phyloP scores from a whole-genome alignment of 30 jellyfish, hydroid and myxozoan genomes.

The Clytia hemisphaerica region DNA sequence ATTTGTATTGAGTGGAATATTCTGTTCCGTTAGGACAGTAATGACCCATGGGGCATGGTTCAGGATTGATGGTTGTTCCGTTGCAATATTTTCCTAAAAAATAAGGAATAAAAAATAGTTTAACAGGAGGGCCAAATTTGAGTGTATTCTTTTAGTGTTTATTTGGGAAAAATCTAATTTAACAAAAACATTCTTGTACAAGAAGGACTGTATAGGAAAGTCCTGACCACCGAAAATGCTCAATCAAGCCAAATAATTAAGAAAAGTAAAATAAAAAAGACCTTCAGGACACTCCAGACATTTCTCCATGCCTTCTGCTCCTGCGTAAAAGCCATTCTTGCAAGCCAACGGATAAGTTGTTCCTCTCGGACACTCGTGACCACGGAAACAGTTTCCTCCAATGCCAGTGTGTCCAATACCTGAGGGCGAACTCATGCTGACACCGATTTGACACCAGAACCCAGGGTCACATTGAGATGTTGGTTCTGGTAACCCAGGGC shows the following conservation, averaged over 20 bases:
- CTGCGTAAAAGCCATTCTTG: constrained; percentile 64
- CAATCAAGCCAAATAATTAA: too few relatives aligned
- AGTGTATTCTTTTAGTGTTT: too few relatives aligned
- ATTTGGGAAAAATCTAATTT: too few relatives aligned
- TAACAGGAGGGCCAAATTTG: too few relatives aligned
- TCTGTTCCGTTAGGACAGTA: constrained; percentile 68
- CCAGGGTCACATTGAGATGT: constrained; percentile 87
- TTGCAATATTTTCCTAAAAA: constrained; percentile 61
- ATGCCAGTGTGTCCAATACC: constrained; percentile 75
- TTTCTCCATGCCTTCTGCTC: constrained; percentile 33
- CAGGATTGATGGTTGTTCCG: constrained; percentile 53
- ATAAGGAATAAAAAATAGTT: not conserved
- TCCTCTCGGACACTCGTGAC: constrained; percentile 83
- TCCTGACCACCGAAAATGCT: too few relatives aligned
- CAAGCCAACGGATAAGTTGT: constrained; percentile 75
- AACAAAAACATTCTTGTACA: too few relatives aligned
- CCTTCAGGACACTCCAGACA: constrained; percentile 75
- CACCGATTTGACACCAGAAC: constrained; percentile 76
- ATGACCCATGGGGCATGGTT: constrained; percentile 69
- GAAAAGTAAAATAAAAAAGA: not conserved
- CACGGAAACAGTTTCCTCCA: constrained; percentile 73
- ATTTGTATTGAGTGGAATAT: constrained; percentile 45
- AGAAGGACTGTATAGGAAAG: too few relatives aligned
- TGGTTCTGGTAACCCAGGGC: constrained; percentile 60
- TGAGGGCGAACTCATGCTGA: constrained; percentile 54